Percentiles rank a stretch among this genome's conserved stretches.
Evolutionary conservation across 2,888 invertebrate genomes (phyloP).

Genomic region (Crocallis elinguaria): DNA sequence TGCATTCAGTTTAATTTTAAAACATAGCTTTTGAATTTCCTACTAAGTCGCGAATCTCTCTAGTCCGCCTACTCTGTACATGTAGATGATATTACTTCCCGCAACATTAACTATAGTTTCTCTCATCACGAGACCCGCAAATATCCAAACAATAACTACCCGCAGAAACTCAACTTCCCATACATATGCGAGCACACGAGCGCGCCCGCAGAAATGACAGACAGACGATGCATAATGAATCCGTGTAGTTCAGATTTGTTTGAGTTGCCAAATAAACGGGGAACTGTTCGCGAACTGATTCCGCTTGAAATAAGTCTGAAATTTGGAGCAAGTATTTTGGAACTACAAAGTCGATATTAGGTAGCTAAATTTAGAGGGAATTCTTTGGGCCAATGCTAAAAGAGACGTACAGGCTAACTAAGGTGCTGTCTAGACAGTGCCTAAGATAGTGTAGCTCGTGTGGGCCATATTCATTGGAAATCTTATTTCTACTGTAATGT

Average conservation of each 20-base stretch:
- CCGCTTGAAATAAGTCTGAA: not conserved
- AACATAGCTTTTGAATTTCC: too few species aligned
- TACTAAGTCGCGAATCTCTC: too few species aligned
- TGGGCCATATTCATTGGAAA: too few species aligned
- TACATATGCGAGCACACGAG: slow-evolving; percentile 3
- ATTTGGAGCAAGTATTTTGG: not conserved
- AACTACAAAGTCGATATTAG: not conserved
- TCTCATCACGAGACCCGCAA: not conserved
- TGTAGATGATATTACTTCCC: too few species aligned
- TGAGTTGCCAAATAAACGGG: slow-evolving; percentile 1
- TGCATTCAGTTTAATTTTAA: too few species aligned
- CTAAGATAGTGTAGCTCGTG: too few species aligned
- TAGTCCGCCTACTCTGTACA: too few species aligned
- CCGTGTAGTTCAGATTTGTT: slow-evolving; percentile 25
- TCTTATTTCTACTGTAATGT: too few species aligned
- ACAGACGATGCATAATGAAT: slow-evolving; percentile 36
- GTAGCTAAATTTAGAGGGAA: not conserved
- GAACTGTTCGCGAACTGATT: slow-evolving; percentile 1
- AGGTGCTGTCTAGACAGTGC: too few species aligned
- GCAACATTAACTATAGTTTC: too few species aligned
- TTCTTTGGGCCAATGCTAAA: not conserved
- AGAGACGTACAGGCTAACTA: too few species aligned
- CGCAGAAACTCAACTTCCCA: not conserved
- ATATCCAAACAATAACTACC: not conserved
- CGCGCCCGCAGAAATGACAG: slow-evolving; percentile 21